Percentiles rank a stretch among this genome's conserved stretches.
These are phyloP conservation scores for Nymphalis c-album DNA, from an alignment of 2,888 invertebrate species.

Conservation along the genomic window DNA sequence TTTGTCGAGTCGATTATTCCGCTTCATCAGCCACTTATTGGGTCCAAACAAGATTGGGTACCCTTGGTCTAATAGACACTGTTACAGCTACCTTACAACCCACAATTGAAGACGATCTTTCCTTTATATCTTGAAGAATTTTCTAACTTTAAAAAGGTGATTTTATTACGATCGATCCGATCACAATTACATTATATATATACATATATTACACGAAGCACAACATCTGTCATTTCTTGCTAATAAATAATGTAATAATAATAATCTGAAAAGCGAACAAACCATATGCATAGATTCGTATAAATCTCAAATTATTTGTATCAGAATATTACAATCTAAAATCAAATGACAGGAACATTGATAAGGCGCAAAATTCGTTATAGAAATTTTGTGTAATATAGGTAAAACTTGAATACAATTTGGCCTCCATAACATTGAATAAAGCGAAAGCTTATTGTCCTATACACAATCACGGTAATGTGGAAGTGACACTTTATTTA, in stretches of 20 bases:
- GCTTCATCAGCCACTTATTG: slow-evolving; percentile 76
- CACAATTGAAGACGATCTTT: background rate
- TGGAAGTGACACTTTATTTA: slow-evolving; percentile 47
- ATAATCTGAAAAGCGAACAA: background rate
- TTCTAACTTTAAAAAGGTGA: too few relatives aligned
- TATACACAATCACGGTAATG: slow-evolving; percentile 42
- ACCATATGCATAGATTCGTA: background rate
- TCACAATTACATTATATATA: too few relatives aligned
- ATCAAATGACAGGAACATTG: slow-evolving; percentile 27
- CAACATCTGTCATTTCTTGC: too few relatives aligned
- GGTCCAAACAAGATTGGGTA: slow-evolving; percentile 47
- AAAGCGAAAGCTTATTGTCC: slow-evolving; percentile 43
- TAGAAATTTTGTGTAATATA: slow-evolving; percentile 28
- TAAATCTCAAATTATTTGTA: background rate
- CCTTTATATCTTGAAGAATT: too few relatives aligned
- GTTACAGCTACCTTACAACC: background rate
- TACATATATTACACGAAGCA: too few relatives aligned
- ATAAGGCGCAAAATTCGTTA: slow-evolving; percentile 31
- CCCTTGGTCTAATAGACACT: slow-evolving; percentile 30
- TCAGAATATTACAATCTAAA: slow-evolving; percentile 21
- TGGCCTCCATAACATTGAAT: slow-evolving; percentile 23
- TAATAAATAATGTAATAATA: too few relatives aligned
- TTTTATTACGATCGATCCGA: too few relatives aligned
- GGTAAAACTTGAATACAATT: slow-evolving; percentile 31
- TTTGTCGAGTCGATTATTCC: slow-evolving; percentile 79